These are phyloP conservation scores for Premnoplex brunnescens DNA, from an alignment of 2,797 vertebrate genomes.

Conservation along the genomic window DNA sequence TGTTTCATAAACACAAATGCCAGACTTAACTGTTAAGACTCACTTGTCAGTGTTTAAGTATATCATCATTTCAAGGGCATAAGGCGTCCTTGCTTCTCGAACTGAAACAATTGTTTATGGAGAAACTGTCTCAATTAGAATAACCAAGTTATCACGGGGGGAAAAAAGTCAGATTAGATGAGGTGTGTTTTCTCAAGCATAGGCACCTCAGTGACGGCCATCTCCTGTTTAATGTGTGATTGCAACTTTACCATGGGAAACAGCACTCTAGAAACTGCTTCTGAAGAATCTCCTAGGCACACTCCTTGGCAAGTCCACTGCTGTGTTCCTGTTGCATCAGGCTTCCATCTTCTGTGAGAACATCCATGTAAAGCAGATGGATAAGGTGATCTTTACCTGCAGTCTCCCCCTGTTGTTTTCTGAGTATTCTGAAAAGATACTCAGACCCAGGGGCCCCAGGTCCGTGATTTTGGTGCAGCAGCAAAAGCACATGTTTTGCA, in stretches of 20 bases:
- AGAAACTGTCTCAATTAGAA: neutral
- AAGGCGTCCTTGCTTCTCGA: neutral
- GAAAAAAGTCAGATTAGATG: neutral
- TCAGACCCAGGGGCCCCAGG: neutral
- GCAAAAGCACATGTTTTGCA: neutral
- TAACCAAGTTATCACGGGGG: neutral
- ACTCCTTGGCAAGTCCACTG: neutral
- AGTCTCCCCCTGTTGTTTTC: neutral
- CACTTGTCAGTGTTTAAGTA: fast-evolving
- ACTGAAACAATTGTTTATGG: neutral
- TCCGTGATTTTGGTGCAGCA: neutral
- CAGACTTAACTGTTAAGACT: neutral
- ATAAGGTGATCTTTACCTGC: neutral
- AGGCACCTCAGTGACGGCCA: neutral
- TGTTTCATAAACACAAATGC: neutral
- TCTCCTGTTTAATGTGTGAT: neutral
- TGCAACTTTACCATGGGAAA: neutral
- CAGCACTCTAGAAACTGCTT: neutral
- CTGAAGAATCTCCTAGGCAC: neutral
- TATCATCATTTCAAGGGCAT: neutral
- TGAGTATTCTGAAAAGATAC: neutral
- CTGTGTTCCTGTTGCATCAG: neutral
- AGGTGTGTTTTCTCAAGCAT: neutral
- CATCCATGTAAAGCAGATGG: neutral
- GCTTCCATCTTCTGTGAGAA: neutral